A percentile compares a stretch with the other conserved stretches of the same genome.
These are phyloP conservation scores for Drosophila basisetae DNA, from an alignment of 2,888 invertebrate genomes.

Conservation along the genomic window DNA sequence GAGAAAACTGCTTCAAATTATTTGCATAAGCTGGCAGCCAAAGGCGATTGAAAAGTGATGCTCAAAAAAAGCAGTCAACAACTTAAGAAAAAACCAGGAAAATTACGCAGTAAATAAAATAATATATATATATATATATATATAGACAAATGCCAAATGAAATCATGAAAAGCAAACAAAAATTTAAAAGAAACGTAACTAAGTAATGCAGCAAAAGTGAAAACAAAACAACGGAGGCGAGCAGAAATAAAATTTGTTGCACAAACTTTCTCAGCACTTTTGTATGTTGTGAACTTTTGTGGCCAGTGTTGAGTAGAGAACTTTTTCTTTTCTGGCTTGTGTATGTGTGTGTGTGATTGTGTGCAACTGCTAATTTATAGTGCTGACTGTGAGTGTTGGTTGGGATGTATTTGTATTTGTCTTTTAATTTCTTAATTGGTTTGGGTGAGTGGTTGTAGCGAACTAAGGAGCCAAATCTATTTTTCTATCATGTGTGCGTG, in stretches of 20 bases:
- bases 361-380: conserved; percentile 63
- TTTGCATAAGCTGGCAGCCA: conserved; percentile 62
- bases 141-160: conserved; percentile 30
- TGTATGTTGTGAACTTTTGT: conserved; percentile 68
- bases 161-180: conserved; percentile 33
- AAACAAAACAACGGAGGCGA: conserved; percentile 37
- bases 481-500: background rate
- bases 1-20: conserved; percentile 47
- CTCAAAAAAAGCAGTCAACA: conserved; percentile 26
- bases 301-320: conserved; percentile 71
- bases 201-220: conserved; percentile 30
- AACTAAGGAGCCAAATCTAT: conserved; percentile 42
- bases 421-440: conserved; percentile 83
- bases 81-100: conserved; percentile 56
- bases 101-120: conserved; percentile 41
- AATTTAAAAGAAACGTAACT: conserved; percentile 19
- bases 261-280: conserved; percentile 71
- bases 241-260: conserved; percentile 66
- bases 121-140: conserved; percentile 2
- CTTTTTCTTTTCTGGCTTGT: conserved; percentile 39
- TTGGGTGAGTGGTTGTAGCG: conserved; percentile 54
- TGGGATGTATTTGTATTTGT: conserved; percentile 65
- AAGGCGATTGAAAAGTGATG: conserved; percentile 37
- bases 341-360: conserved; percentile 32
- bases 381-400: conserved; percentile 26